Evolutionary conservation across 2,113 vertebrate genomes (phyloP).

Genomic region (Suricata suricatta): DNA sequence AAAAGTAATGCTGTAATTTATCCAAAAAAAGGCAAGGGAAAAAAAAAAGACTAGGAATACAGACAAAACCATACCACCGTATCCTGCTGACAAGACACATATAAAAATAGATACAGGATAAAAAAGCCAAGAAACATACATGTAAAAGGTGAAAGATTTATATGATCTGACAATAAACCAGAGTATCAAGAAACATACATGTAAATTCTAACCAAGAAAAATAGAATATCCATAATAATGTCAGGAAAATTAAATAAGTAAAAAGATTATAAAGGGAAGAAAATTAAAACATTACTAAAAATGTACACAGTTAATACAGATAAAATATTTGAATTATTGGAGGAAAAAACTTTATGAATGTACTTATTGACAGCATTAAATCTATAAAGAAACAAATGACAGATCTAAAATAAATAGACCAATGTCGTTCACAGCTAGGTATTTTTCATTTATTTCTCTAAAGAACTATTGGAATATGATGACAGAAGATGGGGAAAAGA

Average conservation of each 20-base stretch:
- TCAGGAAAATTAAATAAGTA: not conserved
- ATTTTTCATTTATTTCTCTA: slow-evolving; percentile 10
- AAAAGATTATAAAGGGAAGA: not conserved
- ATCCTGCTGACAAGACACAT: not conserved
- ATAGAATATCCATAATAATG: not conserved
- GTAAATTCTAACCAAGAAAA: not conserved
- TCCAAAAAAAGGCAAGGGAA: not conserved
- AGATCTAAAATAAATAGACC: not conserved
- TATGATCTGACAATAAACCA: too few species aligned
- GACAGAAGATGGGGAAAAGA: not conserved
- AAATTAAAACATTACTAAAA: not conserved
- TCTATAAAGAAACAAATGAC: not conserved
- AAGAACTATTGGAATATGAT: not conserved
- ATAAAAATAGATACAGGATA: not conserved
- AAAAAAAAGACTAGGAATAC: not conserved
- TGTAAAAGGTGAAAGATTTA: too few species aligned
- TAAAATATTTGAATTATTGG: not conserved
- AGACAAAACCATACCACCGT: not conserved
- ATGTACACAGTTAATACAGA: not conserved
- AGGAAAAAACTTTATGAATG: not conserved
- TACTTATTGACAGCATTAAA: not conserved
- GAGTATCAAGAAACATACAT: too few species aligned
- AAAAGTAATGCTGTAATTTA: not conserved
- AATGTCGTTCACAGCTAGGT: not conserved
- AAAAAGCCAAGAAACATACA: not conserved